Evolutionary conservation across 2,113 vertebrate species (phyloP).

Genomic region (Myanophis thanlyinensis): DNA sequence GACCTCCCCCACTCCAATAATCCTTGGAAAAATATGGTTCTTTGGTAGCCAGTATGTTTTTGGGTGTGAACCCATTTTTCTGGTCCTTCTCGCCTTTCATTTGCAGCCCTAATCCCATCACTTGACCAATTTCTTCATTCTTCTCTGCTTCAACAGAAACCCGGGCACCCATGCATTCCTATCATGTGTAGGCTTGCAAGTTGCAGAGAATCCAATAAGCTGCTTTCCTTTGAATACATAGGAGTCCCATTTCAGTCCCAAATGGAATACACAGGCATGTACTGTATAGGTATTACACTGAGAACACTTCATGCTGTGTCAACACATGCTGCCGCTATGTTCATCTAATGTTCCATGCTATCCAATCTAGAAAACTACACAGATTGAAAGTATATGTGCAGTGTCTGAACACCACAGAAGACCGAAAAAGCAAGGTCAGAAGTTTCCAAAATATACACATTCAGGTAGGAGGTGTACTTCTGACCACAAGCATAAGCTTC

Average conservation of each 20-base stretch:
- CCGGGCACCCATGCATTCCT: background rate
- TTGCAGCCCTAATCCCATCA: background rate
- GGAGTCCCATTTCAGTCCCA: background rate
- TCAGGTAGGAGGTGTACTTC: background rate
- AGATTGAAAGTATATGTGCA: background rate
- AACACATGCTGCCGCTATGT: background rate
- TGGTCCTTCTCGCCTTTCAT: background rate
- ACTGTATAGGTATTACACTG: background rate
- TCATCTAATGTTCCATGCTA: background rate
- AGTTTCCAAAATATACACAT: background rate
- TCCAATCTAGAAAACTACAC: background rate
- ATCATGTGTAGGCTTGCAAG: background rate
- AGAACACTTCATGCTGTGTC: background rate
- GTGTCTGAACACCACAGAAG: background rate
- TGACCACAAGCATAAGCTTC: background rate
- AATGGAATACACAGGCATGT: background rate
- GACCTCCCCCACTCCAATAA: background rate
- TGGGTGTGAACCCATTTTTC: background rate
- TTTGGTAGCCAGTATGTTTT: background rate
- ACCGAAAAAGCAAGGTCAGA: background rate
- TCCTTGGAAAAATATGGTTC: background rate
- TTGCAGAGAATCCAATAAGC: background rate
- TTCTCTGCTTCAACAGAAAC: background rate
- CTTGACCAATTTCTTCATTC: background rate
- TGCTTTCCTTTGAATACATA: background rate